Percentiles rank a stretch among this genome's conserved stretches.
Evolutionary conservation across 2,888 invertebrate species (phyloP).

Genomic region (Tetragnatha montana): DNA sequence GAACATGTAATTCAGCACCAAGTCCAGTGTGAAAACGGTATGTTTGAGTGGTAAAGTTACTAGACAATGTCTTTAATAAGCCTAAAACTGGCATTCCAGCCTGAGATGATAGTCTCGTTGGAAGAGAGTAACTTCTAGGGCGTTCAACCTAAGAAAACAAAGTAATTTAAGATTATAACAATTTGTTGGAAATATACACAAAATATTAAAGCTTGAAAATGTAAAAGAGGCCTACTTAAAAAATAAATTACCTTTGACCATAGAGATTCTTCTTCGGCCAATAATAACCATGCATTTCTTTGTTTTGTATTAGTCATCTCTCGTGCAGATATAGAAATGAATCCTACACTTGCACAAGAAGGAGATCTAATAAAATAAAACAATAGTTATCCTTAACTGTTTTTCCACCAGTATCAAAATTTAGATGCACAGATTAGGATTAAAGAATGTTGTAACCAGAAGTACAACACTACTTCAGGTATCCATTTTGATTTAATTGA

Average conservation of each 20-base stretch:
- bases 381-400: no score
- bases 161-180: neutral
- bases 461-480: no score
- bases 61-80: conserved; percentile 74
- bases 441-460: no score
- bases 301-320: conserved; percentile 71
- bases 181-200: neutral
- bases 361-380: conserved; percentile 73
- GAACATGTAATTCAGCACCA: conserved; percentile 93
- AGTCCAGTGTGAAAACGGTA: conserved; percentile 93
- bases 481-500: no score
- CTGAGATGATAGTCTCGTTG: conserved; percentile 50
- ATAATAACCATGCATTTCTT: conserved; percentile 68
- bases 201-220: neutral
- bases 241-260: conserved; percentile 49
- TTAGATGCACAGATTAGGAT: no score
- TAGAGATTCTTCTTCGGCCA: conserved; percentile 66
- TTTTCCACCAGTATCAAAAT: no score
- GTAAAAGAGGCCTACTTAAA: neutral
- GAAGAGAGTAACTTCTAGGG: conserved; percentile 69
- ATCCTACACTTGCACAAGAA: conserved; percentile 82
- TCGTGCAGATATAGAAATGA: conserved; percentile 91
- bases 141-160: conserved; percentile 58
- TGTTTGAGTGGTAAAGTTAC: conserved; percentile 83
- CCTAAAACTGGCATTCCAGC: conserved; percentile 65